These are phyloP conservation scores for Crossaster papposus DNA, from an alignment of 53 echinoderm and acorn worm genomes.

Conservation along the genomic window DNA sequence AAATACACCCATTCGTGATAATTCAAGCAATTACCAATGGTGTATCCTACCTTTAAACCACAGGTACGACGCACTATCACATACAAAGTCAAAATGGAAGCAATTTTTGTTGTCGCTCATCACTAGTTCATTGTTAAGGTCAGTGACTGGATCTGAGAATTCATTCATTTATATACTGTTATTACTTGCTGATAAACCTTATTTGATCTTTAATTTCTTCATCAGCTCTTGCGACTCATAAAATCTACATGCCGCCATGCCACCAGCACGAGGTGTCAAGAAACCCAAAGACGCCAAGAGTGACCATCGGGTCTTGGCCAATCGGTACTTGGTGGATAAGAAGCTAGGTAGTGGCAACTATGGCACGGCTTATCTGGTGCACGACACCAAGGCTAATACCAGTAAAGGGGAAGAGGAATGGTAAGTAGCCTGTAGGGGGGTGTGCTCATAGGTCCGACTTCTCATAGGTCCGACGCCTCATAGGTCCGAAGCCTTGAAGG, in stretches of 20 bases:
- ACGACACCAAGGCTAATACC: slow-evolving; percentile 87
- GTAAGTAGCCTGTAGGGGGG: too few relatives aligned
- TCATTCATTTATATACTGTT: background rate
- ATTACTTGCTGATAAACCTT: background rate
- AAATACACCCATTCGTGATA: too few relatives aligned
- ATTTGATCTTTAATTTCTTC: background rate
- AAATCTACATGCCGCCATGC: slow-evolving; percentile 73
- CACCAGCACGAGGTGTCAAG: slow-evolving; percentile 96
- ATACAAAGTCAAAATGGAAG: too few relatives aligned
- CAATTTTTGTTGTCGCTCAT: too few relatives aligned
- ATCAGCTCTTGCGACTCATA: background rate
- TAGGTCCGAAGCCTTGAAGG: too few relatives aligned
- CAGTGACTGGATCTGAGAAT: background rate
- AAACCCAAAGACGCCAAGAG: slow-evolving; percentile 98
- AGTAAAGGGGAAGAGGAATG: slow-evolving; percentile 93
- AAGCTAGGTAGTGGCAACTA: slow-evolving; percentile 96
- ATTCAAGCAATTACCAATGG: too few relatives aligned
- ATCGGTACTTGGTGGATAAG: slow-evolving; percentile 91
- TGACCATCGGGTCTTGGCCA: slow-evolving; percentile 93
- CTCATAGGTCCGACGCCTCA: too few relatives aligned
- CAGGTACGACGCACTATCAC: too few relatives aligned
- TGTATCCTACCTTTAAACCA: too few relatives aligned
- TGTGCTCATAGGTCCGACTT: too few relatives aligned
- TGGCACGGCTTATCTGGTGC: slow-evolving; percentile 93
- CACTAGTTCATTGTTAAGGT: too few relatives aligned